Conservation (phyloP, 2,113 vertebrate genomes). For the Emydura subglobosa region DNA sequence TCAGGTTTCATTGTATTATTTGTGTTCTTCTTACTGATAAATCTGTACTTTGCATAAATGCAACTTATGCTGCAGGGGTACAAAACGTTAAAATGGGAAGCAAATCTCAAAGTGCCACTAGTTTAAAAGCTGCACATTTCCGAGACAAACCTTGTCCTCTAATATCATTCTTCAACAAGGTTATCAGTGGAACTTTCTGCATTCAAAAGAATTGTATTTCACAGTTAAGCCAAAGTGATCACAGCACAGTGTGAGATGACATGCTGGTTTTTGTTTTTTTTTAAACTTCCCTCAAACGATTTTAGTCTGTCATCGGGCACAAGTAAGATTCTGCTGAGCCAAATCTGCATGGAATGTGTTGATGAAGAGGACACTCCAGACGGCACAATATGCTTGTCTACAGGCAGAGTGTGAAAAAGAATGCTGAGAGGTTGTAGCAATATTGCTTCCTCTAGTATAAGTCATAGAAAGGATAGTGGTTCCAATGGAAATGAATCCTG, state of each 20-base stretch:
- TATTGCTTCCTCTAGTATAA: constrained; percentile 18
- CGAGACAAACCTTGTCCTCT: constrained; percentile 73
- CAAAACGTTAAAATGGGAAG: constrained; percentile 71
- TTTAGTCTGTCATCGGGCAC: constrained; percentile 76
- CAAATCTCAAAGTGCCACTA: constrained; percentile 72
- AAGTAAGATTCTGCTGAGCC: constrained; percentile 65
- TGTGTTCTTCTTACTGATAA: constrained; percentile 44
- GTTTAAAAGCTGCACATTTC: constrained; percentile 74
- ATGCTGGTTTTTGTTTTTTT: constrained; percentile 43
- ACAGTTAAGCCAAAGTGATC: constrained; percentile 80
- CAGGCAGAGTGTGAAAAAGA: constrained; percentile 77
- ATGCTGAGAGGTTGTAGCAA: constrained; percentile 68
- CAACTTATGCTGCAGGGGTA: constrained; percentile 39
- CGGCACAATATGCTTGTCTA: constrained; percentile 78
- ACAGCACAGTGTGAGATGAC: constrained; percentile 78
- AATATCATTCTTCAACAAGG: constrained; percentile 76
- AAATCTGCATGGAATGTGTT: constrained; percentile 81
- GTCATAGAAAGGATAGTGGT: constrained; percentile 10
- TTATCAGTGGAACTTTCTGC: constrained; percentile 80
- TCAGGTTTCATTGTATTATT: constrained; percentile 24
- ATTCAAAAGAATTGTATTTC: constrained; percentile 76
- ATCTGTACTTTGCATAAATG: constrained; percentile 33
- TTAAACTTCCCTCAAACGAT: constrained; percentile 67
- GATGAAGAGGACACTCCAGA: constrained; percentile 84
- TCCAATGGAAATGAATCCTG: constrained; percentile 58